A percentile compares a stretch with the other conserved stretches of the same genome.
Conservation (phyloP, 30 jellyfish, hydroid and myxozoan genomes). For the Cassiopea andromeda region DNA sequence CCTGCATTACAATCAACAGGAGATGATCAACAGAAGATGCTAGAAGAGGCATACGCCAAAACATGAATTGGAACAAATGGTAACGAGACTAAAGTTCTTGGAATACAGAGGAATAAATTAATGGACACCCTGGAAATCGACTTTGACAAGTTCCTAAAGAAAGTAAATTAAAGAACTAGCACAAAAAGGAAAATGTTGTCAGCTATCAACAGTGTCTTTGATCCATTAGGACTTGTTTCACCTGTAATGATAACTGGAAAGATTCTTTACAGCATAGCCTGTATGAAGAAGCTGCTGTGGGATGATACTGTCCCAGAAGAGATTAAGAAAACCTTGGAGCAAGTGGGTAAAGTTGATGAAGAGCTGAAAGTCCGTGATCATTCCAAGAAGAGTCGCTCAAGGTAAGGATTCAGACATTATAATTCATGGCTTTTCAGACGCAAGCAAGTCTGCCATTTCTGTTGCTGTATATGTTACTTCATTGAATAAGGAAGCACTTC, state of each 20-base stretch:
- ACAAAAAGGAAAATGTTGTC: constrained; percentile 75
- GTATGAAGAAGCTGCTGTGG: constrained; percentile 63
- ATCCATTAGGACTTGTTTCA: constrained; percentile 71
- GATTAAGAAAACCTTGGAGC: constrained; percentile 34
- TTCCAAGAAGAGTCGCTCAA: constrained; percentile 48
- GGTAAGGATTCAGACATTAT: constrained; percentile 24
- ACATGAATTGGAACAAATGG: constrained; percentile 25
- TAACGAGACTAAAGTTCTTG: constrained; percentile 24
- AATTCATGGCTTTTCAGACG: constrained; percentile 47
- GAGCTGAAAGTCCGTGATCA: neutral
- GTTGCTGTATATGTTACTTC: constrained; percentile 30
- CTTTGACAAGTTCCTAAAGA: constrained; percentile 39
- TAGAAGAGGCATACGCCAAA: constrained; percentile 16
- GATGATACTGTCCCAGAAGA: constrained; percentile 59
- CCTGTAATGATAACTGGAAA: constrained; percentile 75
- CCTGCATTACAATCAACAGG: neutral
- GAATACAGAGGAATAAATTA: constrained; percentile 34
- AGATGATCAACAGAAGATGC: neutral
- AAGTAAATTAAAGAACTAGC: constrained; percentile 14
- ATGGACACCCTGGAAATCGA: constrained; percentile 16
- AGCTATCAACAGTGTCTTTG: constrained; percentile 45
- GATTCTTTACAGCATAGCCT: constrained; percentile 60
- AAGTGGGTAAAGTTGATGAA: constrained; percentile 46
- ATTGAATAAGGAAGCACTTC: neutral
- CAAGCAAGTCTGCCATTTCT: constrained; percentile 38